Conservation (phyloP, 2,888 invertebrate genomes). For the Cataglyphis livida region DNA sequence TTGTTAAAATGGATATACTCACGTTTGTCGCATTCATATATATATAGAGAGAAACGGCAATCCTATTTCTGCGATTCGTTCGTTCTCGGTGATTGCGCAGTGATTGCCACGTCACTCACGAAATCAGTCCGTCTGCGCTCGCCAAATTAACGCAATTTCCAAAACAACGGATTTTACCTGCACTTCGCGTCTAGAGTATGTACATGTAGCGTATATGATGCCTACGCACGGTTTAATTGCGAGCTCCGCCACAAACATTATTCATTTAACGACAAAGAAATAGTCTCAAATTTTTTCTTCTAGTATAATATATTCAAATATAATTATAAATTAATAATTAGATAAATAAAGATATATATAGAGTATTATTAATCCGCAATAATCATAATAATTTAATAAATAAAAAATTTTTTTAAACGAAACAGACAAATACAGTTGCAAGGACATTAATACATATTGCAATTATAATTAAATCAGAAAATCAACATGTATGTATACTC, state of each 20-base stretch:
- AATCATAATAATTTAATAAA: background rate
- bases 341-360: no score
- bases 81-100: slow-evolving; percentile 81
- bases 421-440: background rate
- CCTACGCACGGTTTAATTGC: slow-evolving; percentile 77
- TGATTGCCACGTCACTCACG: slow-evolving; percentile 84
- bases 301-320: background rate
- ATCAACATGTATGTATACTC: background rate
- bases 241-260: slow-evolving; percentile 73
- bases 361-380: background rate
- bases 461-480: slow-evolving; percentile 8
- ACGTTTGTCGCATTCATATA: slow-evolving; percentile 47
- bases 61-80: slow-evolving; percentile 74
- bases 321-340: slow-evolving; percentile 8
- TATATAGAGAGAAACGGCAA: slow-evolving; percentile 56
- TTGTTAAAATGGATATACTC: slow-evolving; percentile 58
- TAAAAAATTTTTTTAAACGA: background rate
- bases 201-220: slow-evolving; percentile 52
- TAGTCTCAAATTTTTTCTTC: slow-evolving; percentile 55
- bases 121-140: slow-evolving; percentile 82
- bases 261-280: slow-evolving; percentile 74
- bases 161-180: slow-evolving; percentile 81
- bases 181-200: slow-evolving; percentile 67
- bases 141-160: slow-evolving; percentile 84
- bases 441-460: background rate